Base-by-base conservation (phyloP, 2,797 vertebrate species). In the Malacoraja senta region DNA sequence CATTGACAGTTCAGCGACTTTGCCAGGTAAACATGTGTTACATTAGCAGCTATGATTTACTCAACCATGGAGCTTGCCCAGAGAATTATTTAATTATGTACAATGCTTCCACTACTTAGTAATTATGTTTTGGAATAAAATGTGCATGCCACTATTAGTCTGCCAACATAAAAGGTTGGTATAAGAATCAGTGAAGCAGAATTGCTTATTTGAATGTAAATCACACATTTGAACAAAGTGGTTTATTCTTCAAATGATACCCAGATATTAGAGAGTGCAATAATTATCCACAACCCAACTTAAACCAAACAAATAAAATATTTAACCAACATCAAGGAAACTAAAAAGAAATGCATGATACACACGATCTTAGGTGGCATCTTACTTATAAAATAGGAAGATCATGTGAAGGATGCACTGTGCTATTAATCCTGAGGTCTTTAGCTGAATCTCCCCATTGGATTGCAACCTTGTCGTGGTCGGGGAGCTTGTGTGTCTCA, bases 1-100 rank as follows among this genome's bases (percentile, higher is more conserved):
- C 65, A 19, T 0, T 88, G 84, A 21, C 84, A 88, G 84, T 61
- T 19, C 58, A 32, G 29, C 32, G 29, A 88, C 8, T 68, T 17
- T 68, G 63, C 32, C 84, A 88, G n/a, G 61, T 88, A 88, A 88
- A 88, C 63, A 68, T 19, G 15, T 35, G 61, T 32, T 88, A 32
- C n/a, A 35, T 68, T 88, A 21, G n/a, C n/a, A 88, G 84, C 84
- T 88, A n/a, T 88, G 84, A 88, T 35, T 35, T 68, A 88, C 68
- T 65, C n/a, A 32, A 32, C 24, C 3, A 17, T 19, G n/a, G 21
- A 68, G 63, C 32, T 35, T 32, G 32, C 84, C 8, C 21, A 88
- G 53, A 61, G 84, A 68, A 35, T 88, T 35, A 88, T 12, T 68
- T 68, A 88, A 35, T 24, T 61, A 88, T 1, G 44, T 58, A 19